Base-by-base conservation (phyloP, 2,888 invertebrate species). In the Blomia tropicalis region DNA sequence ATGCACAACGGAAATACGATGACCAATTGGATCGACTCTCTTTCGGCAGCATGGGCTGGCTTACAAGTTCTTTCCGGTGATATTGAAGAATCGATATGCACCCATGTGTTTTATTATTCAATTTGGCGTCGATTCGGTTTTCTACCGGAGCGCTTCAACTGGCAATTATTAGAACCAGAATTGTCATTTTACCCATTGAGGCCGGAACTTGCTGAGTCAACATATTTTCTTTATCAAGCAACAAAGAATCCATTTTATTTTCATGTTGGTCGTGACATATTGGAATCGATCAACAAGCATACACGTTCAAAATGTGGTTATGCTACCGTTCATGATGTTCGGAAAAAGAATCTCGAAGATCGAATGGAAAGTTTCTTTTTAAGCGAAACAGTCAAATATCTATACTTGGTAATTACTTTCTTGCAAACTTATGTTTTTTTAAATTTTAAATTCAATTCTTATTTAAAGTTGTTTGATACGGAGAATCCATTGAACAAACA, bases 361-460 rank as follows among this genome's bases (percentile, higher is more conserved):
- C 71, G 81, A 60, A 81, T 81, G 81, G 81, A 82, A 70, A 79
- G 79, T 66, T 81, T 81, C 70, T 82, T 81, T 70, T 72, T 81
- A 5, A 78, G 79, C 66, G 81, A 81, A 72, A 82, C 81, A 3
- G 77, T 79, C 71, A 82, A 81, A 74, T 81, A 81, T 71, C 72
- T 81, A 54, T 81, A 79, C 70, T 70, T 81, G 74, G 80, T 81
- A 70, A 73, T 77, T 67, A 23, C 19, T 32, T 27, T 62, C 14
- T 60, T 63, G 2, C n/a, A 61, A 41, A 11, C 4, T 25, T 36
- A 1, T 30, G 1, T 47, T 30, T 4, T 23, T 29, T 51, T 11
- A 23, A 44, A 19, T 60, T 30, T 30, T 30, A 25, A 22, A n/a
- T 60, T n/a, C 22, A 4, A 19, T 30, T 30, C 5, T 47, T 19